Evolutionary conservation across 2,113 vertebrate species (phyloP).

Genomic region (Brachyhypopomus gauderio): DNA sequence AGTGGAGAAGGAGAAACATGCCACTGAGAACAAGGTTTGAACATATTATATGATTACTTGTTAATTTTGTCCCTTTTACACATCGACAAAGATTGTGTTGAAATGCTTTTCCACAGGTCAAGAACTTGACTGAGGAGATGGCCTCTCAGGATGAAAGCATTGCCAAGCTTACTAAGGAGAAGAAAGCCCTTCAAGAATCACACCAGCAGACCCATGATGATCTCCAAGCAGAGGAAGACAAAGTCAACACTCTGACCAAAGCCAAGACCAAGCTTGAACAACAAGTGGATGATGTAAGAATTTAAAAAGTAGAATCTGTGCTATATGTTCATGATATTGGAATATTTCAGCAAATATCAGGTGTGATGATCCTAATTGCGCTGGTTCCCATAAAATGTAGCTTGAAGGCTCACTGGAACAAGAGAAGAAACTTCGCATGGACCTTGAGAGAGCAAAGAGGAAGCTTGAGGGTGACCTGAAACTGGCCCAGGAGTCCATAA

Average conservation of each 20-base stretch:
- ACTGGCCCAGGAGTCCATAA: constrained; percentile 66
- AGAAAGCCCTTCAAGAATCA: constrained; percentile 65
- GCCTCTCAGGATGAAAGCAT: constrained; percentile 42
- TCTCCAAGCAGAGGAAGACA: constrained; percentile 71
- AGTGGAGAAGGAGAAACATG: constrained; percentile 79
- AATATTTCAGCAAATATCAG: neutral
- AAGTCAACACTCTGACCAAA: constrained; percentile 56
- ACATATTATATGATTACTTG: neutral
- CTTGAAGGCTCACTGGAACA: constrained; percentile 92
- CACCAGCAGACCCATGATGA: constrained; percentile 65
- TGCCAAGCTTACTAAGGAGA: constrained; percentile 76
- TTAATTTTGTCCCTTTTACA: neutral
- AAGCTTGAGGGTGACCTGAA: constrained; percentile 71
- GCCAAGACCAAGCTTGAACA: constrained; percentile 54
- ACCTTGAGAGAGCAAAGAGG: constrained; percentile 77
- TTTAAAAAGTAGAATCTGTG: neutral
- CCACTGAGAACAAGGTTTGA: constrained; percentile 58
- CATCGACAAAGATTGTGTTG: too few relatives aligned
- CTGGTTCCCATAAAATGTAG: constrained; percentile 61
- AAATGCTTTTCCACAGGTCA: constrained; percentile 24
- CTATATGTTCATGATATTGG: too few relatives aligned
- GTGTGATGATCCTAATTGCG: too few relatives aligned
- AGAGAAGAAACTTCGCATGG: constrained; percentile 92
- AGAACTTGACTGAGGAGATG: constrained; percentile 54
- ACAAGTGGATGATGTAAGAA: constrained; percentile 52